Evolutionary conservation across 2,888 invertebrate species (phyloP), one percentile per base, ranked within the genome.

Genomic region (Dendrolimus pini): DNA sequence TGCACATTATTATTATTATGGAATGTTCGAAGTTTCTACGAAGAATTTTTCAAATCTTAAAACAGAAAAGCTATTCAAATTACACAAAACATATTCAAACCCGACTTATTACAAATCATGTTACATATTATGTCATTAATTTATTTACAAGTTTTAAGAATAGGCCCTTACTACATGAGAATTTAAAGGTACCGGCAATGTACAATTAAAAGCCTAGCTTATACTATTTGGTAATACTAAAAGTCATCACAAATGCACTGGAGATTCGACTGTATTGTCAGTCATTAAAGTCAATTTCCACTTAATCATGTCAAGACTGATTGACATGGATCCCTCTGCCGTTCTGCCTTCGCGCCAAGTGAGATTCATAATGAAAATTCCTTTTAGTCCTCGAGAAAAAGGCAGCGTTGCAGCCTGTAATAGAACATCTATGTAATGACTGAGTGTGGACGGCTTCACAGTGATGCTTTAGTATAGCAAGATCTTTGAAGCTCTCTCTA

Each of bases 301-400:
- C 55, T 61, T 68, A 75, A 68, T 70, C 64, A 70, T 78, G 83
- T 89, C 88, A 88, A 78, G 85, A 80, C 1, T 82, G 70, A 53
- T 74, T 83, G 2, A 76, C 66, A 54, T 81, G 80, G 10, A 79
- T 61, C 41, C 79, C 75, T 60, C 78, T 72, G 10, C 85, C 85
- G 52, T 84, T 86, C 67, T 86, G 81, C 65, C 87, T 75, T 64
- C 81, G 78, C 7, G 83, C 76, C 41, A 92, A 83, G 64, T 94
- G 94, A 67, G 94, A 93, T 70, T 95, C 95, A 61, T 94, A 93
- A 82, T 96, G 96, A 56, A 94, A 91, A 76, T 96, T 96, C 62
- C 96, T 92, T 66, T 94, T 94, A 64, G 95, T 95, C 67, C 94
- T 92, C 10, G 96, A 95, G 61, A 95, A 93, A 83, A 96, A 96